phyloP scores from a whole-genome alignment of 2,113 vertebrate species.

The Phycodurus eques region DNA sequence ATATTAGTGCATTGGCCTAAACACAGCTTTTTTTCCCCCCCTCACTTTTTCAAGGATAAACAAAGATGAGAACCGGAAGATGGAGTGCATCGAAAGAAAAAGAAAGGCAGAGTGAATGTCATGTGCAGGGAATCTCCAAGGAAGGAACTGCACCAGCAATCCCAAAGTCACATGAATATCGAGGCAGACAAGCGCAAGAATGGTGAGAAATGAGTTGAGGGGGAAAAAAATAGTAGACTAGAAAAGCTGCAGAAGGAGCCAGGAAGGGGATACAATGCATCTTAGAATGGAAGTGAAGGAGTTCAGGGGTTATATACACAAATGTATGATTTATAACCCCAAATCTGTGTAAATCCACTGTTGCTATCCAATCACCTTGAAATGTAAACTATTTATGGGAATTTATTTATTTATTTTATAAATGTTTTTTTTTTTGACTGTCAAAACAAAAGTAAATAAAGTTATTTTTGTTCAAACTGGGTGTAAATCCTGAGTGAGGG shows the following conservation, averaged over 20 bases:
- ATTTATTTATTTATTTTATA: slow-evolving; percentile 51
- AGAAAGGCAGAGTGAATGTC: slow-evolving; percentile 28
- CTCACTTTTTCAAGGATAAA: slow-evolving; percentile 53
- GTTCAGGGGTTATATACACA: slow-evolving; percentile 1
- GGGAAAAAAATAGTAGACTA: slow-evolving; percentile 3
- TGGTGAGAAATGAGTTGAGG: slow-evolving; percentile 31
- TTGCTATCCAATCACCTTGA: slow-evolving; percentile 28
- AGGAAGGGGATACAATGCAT: neutral
- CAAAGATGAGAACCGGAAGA: slow-evolving; percentile 57
- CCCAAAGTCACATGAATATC: slow-evolving; percentile 24
- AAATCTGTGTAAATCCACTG: slow-evolving; percentile 40
- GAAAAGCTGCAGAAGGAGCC: neutral
- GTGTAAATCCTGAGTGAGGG: neutral
- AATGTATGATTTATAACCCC: slow-evolving; percentile 11
- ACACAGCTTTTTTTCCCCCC: slow-evolving; percentile 15
- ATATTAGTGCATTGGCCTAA: slow-evolving; percentile 42
- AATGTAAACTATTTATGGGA: slow-evolving; percentile 46
- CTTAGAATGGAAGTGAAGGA: neutral
- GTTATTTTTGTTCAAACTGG: slow-evolving; percentile 37
- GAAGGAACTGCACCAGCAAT: slow-evolving; percentile 12
- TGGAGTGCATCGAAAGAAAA: slow-evolving; percentile 49
- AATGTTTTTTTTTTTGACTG: slow-evolving; percentile 13
- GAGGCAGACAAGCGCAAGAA: slow-evolving; percentile 11
- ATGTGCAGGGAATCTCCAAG: neutral
- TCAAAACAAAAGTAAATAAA: slow-evolving; percentile 38